These are phyloP conservation scores for Lagodon rhomboides DNA, from an alignment of 2,797 vertebrate species.

Conservation along the genomic window DNA sequence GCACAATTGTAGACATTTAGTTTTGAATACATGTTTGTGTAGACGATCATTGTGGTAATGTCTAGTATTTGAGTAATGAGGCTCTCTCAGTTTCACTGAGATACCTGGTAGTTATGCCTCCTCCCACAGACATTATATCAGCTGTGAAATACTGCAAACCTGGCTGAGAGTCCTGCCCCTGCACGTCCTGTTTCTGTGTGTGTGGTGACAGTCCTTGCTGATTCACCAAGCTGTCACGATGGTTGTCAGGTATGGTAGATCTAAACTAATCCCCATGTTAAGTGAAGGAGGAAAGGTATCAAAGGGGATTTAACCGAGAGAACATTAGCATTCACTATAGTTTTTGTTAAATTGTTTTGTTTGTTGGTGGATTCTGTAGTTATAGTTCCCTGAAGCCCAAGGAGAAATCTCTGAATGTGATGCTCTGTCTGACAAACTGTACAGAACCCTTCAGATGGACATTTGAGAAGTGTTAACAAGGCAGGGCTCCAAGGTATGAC, in stretches of 20 bases:
- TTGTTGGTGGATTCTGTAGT: not conserved
- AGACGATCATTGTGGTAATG: conserved; percentile 22
- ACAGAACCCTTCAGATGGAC: too few relatives aligned
- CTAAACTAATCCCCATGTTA: not conserved
- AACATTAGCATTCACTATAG: not conserved
- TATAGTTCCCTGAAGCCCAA: too few relatives aligned
- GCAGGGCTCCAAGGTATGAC: too few relatives aligned
- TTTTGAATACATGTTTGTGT: conserved; percentile 51
- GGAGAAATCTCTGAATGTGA: too few relatives aligned
- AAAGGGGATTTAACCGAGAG: not conserved
- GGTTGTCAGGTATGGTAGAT: not conserved
- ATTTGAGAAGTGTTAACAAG: too few relatives aligned
- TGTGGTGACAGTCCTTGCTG: conserved; percentile 22
- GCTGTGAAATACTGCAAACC: not conserved
- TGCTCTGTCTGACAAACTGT: too few relatives aligned
- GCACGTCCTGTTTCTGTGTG: conserved; percentile 3
- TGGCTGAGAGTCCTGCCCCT: not conserved
- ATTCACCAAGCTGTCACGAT: conserved; percentile 42
- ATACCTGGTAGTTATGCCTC: conserved; percentile 48
- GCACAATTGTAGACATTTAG: conserved; percentile 35
- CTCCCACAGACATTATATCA: conserved; percentile 17
- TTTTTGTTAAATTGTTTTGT: not conserved
- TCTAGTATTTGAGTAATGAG: conserved; percentile 49
- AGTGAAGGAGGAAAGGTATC: not conserved
- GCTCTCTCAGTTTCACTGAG: conserved; percentile 36